These are phyloP conservation scores for Romanogobio albipinnatus DNA, from an alignment of 2,113 vertebrate species.

Conservation along the genomic window DNA sequence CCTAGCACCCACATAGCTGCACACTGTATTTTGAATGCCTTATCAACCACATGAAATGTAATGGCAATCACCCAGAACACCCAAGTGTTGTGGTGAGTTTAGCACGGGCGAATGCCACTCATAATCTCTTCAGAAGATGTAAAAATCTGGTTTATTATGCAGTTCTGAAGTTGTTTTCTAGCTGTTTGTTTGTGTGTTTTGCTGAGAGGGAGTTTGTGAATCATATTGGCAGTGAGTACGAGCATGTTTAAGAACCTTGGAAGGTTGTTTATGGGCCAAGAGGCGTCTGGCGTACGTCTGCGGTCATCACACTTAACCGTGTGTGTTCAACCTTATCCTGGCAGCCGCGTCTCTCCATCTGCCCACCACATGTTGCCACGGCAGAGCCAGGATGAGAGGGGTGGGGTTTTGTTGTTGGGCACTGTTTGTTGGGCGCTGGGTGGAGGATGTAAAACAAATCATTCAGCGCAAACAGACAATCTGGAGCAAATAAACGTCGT, in stretches of 20 bases:
- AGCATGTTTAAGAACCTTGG: constrained; percentile 54
- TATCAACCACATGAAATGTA: background rate
- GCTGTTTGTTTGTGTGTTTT: constrained; percentile 27
- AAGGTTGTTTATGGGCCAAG: constrained; percentile 57
- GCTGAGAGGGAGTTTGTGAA: background rate
- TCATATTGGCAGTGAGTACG: background rate
- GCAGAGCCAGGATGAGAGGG: constrained; percentile 28
- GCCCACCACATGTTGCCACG: constrained; percentile 55
- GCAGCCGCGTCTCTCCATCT: constrained; percentile 62
- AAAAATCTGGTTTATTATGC: background rate
- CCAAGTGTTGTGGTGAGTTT: background rate
- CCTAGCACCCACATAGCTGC: background rate
- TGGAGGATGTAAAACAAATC: constrained; percentile 59
- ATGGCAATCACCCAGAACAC: background rate
- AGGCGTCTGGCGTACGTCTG: constrained; percentile 47
- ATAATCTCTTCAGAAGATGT: background rate
- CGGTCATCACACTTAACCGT: constrained; percentile 21
- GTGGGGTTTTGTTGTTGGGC: background rate
- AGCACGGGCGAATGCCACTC: background rate
- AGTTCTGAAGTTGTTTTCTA: background rate
- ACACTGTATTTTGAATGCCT: background rate
- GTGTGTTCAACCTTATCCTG: constrained; percentile 47
- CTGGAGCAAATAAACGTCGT: background rate
- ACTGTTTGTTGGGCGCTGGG: constrained; percentile 29
- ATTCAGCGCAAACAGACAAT: constrained; percentile 52